Evolutionary conservation across 2,113 vertebrate genomes (phyloP).

Genomic region (Raja brachyura): DNA sequence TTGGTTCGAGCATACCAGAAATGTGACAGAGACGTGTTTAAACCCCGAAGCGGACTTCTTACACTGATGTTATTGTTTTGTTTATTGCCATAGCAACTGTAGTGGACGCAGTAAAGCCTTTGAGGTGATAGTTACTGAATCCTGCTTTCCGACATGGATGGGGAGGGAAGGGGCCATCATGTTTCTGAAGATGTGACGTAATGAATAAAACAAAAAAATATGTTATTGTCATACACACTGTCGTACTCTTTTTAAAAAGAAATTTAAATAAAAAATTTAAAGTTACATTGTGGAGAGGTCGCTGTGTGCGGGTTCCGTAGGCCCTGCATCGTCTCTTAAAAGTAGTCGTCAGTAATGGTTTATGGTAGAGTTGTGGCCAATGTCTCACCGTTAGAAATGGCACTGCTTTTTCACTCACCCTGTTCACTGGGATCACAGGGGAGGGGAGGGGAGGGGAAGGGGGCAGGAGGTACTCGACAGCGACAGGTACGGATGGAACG

Average conservation of each 20-base stretch:
- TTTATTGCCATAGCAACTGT: slow-evolving; percentile 39
- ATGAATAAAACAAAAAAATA: slow-evolving; percentile 34
- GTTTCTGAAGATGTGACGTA: slow-evolving; percentile 35
- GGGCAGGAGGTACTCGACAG: slow-evolving; percentile 68
- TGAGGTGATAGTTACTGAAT: slow-evolving; percentile 29
- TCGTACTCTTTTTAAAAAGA: slow-evolving; percentile 38
- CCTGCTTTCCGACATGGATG: slow-evolving; percentile 20
- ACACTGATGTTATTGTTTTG: slow-evolving; percentile 37
- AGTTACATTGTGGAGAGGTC: slow-evolving; percentile 89
- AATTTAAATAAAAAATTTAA: slow-evolving; percentile 70
- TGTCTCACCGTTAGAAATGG: slow-evolving; percentile 83
- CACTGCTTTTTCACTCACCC: slow-evolving; percentile 95
- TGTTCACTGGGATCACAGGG: slow-evolving; percentile 54
- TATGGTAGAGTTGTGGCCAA: slow-evolving; percentile 85
- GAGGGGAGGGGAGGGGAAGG: neutral
- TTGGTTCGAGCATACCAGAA: slow-evolving; percentile 10
- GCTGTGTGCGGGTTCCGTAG: slow-evolving; percentile 91
- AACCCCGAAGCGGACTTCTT: slow-evolving; percentile 32
- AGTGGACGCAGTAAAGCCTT: slow-evolving; percentile 37
- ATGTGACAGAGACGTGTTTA: neutral
- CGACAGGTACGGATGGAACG: slow-evolving; percentile 68
- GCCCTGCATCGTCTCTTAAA: slow-evolving; percentile 77
- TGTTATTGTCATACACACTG: slow-evolving; percentile 38
- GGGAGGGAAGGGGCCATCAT: slow-evolving; percentile 7
- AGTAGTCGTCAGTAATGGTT: slow-evolving; percentile 98